Conservation (phyloP, 2,113 vertebrate species). For the Malurus elegans region DNA sequence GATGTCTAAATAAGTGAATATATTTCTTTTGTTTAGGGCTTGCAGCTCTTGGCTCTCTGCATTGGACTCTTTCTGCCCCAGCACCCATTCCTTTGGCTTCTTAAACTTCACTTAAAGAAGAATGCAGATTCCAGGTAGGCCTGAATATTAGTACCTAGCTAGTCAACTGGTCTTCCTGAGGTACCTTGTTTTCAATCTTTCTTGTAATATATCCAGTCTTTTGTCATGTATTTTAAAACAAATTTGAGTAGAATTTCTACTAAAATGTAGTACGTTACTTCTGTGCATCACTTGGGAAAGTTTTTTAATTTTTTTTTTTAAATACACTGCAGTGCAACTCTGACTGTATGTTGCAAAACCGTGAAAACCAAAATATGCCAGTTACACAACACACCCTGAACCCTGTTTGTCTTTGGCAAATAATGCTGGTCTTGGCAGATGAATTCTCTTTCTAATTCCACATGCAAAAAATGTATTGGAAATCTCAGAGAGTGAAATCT, state of each 20-base stretch:
- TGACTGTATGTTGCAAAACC: neutral
- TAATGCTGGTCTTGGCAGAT: neutral
- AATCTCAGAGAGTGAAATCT: neutral
- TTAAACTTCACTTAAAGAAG: conserved; percentile 89
- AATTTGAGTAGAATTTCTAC: neutral
- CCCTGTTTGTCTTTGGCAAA: neutral
- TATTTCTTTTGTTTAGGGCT: conserved; percentile 80
- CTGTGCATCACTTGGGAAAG: neutral
- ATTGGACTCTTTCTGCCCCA: conserved; percentile 94
- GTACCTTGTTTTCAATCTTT: neutral
- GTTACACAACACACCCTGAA: neutral
- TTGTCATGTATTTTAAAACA: neutral
- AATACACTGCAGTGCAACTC: neutral
- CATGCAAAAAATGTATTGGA: neutral
- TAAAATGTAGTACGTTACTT: neutral
- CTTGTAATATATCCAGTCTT: neutral
- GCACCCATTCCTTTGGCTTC: conserved; percentile 93
- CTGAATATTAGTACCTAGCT: neutral
- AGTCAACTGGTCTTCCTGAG: neutral
- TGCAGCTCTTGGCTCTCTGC: conserved; percentile 94
- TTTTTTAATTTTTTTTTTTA: neutral
- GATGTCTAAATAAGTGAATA: neutral
- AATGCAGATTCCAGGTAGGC: conserved; percentile 89
- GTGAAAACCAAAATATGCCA: neutral
- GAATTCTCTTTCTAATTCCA: neutral